Base-by-base conservation (phyloP, 1,140 invertebrate species). In the Drosophila teissieri region DNA sequence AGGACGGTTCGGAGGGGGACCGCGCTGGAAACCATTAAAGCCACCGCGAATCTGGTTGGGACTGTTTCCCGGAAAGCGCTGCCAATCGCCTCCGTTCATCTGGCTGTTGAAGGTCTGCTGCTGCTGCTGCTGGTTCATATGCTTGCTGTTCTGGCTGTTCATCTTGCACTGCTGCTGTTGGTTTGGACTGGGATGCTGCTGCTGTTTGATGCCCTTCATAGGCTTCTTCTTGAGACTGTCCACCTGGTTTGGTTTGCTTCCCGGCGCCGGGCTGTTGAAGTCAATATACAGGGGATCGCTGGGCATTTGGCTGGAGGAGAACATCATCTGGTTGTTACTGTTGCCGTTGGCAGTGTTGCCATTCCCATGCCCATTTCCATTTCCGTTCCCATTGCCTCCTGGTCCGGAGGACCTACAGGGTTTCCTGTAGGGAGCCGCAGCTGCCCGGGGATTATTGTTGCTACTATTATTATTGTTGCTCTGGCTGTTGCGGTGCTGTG, bases 281-380 rank as follows among this genome's bases (percentile, higher is more conserved):
- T 92, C 91, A 19, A 92, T 79, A 54, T 92, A 92, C 6, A 92
- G 89, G 3, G 91, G 83, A 77, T 92, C 92, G 55, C 88, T 85
- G n/a, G 90, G 91, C 65, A 92, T 92, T 53, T 92, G 91, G 64
- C 81, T 81, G 37, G 89, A 89, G 12, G 78, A 52, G 55, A 72
- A 90, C 68, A 88, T 83, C 36, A 74, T 62, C 22, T 68, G 65
- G 2, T 73, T 70, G 34, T 51, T 64, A 22, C 19, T 40, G 19
- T 72, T 55, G 17, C 24, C 55, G 42, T 45, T 56, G 24, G 24
- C 24, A 24, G 24, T 24, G 24, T 24, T 24, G 5, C 4, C 24
- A 24, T 24, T 24, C 24, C 24, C 24, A 24, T 24, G 24, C 0
- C 4, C 24, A 24, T 27, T 42, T 1, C 34, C 19, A 11, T 45